Evolutionary conservation across 2,888 invertebrate genomes (phyloP).

Genomic region (Chrysodeixis includens): DNA sequence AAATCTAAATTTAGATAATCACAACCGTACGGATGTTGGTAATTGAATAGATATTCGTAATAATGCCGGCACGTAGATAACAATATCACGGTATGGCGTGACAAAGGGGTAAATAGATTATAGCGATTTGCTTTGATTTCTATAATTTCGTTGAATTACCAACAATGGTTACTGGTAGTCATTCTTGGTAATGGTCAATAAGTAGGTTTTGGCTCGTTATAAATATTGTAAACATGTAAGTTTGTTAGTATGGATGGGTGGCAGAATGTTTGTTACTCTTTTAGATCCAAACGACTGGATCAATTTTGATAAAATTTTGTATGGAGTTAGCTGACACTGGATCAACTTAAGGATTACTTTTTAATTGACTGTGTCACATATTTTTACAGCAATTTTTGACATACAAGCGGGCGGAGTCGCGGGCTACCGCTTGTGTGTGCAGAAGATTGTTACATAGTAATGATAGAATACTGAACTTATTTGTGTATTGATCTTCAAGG

Average conservation of each 20-base stretch:
- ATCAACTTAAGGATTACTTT: too few relatives aligned
- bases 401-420: too few relatives aligned
- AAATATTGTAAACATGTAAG: too few relatives aligned
- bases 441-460: too few relatives aligned
- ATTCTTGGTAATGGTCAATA: slow-evolving; percentile 24
- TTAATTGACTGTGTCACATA: too few relatives aligned
- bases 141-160: slow-evolving; percentile 34
- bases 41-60: slow-evolving; percentile 51
- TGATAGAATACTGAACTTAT: not conserved
- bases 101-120: slow-evolving; percentile 18
- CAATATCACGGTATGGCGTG: slow-evolving; percentile 23
- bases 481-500: not conserved
- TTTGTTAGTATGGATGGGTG: too few relatives aligned
- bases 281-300: too few relatives aligned
- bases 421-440: too few relatives aligned
- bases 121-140: slow-evolving; percentile 16
- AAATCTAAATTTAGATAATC: slow-evolving; percentile 62
- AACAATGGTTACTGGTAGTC: slow-evolving; percentile 15
- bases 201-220: not conserved
- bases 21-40: slow-evolving; percentile 58
- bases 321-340: too few relatives aligned
- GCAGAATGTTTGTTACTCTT: too few relatives aligned
- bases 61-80: slow-evolving; percentile 24
- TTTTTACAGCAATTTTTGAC: too few relatives aligned
- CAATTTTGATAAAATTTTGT: too few relatives aligned